Percentiles rank a stretch among this genome's conserved stretches.
Evolutionary conservation across 2,113 vertebrate species (phyloP).

Genomic region (Opisthocomus hoazin): DNA sequence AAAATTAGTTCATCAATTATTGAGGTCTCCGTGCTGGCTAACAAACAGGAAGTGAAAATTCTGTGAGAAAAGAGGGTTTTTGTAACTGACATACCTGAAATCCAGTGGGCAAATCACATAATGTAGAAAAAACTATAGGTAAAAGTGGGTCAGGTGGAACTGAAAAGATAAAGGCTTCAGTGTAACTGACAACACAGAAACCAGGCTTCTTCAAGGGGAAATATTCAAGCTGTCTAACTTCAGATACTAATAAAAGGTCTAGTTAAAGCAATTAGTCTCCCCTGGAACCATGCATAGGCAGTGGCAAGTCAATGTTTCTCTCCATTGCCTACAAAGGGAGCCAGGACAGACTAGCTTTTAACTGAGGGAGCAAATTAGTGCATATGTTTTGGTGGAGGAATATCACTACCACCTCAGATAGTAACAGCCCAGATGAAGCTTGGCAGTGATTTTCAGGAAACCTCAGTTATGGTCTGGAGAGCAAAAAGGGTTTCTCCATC

Average conservation of each 20-base stretch:
- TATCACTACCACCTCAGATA: background rate
- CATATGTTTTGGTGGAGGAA: background rate
- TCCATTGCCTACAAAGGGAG: background rate
- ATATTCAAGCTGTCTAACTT: background rate
- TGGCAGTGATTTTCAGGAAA: background rate
- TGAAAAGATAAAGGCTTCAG: background rate
- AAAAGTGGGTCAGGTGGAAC: background rate
- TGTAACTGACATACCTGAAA: background rate
- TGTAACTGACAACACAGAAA: background rate
- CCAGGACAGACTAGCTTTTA: background rate
- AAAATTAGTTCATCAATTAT: background rate
- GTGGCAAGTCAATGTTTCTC: background rate
- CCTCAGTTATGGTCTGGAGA: background rate
- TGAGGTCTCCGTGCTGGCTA: background rate
- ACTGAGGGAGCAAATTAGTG: background rate
- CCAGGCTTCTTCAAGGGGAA: background rate
- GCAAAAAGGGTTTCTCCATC: background rate
- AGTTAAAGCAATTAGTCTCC: constrained; percentile 26
- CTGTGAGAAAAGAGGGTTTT: background rate
- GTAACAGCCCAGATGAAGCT: background rate
- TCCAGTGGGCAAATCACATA: background rate
- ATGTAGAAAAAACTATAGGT: background rate
- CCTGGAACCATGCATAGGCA: background rate
- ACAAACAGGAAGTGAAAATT: background rate
- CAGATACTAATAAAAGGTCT: background rate